A percentile compares a stretch with the other conserved stretches of the same genome.
These are phyloP conservation scores for Mythimna vitellina DNA, from an alignment of 2,888 invertebrate genomes.

Conservation along the genomic window DNA sequence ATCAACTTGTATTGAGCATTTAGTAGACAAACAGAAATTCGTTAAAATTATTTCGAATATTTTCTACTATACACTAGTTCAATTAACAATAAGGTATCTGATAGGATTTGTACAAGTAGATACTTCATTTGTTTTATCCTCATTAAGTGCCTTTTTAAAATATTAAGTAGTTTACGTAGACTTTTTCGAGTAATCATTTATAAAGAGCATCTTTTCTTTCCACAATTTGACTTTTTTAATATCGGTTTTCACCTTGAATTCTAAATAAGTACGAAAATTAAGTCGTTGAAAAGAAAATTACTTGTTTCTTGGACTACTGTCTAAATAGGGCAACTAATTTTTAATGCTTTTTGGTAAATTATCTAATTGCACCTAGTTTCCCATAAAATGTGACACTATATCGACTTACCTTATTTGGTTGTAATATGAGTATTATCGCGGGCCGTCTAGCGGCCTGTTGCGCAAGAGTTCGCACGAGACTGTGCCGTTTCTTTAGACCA, in stretches of 20 bases:
- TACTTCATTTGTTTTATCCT: background rate
- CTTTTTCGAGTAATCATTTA: background rate
- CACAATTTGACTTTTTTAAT: background rate
- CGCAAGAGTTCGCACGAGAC: slow-evolving; percentile 87
- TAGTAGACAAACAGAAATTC: background rate
- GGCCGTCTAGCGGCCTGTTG: slow-evolving; percentile 81
- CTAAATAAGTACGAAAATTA: background rate
- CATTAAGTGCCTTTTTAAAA: background rate
- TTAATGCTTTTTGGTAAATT: background rate
- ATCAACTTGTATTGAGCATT: background rate
- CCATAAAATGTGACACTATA: slow-evolving; percentile 21
- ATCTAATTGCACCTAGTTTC: background rate
- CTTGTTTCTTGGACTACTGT: background rate
- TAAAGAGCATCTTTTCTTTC: background rate
- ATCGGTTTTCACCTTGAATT: background rate
- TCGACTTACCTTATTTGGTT: slow-evolving; percentile 66
- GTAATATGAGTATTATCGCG: slow-evolving; percentile 48
- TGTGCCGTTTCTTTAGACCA: slow-evolving; percentile 82
- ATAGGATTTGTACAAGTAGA: background rate
- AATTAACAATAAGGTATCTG: background rate
- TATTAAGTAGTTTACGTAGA: too few species aligned
- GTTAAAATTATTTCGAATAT: background rate
- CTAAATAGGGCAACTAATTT: background rate
- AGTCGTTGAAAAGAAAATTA: background rate
- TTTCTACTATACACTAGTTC: background rate